Evolutionary conservation across 1,140 invertebrate genomes (phyloP).

Genomic region (Aphaenogaster ashmeadi): DNA sequence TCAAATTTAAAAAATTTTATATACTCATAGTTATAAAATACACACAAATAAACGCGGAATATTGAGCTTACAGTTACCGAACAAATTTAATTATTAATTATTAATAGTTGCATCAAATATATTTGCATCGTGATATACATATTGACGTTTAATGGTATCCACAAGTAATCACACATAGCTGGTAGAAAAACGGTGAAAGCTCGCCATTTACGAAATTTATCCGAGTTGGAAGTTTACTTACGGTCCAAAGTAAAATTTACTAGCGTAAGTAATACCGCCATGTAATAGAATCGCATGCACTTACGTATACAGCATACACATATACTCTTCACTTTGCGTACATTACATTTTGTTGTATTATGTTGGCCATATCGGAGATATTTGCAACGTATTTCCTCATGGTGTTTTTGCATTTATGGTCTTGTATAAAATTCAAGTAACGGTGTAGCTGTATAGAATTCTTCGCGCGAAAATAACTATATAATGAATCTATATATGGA

Average conservation of each 20-base stretch:
- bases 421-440: constrained; percentile 26
- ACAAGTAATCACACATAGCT: not conserved
- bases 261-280: constrained; percentile 42
- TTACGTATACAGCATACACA: constrained; percentile 28
- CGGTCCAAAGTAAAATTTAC: constrained; percentile 68
- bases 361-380: constrained; percentile 42
- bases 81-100: not conserved
- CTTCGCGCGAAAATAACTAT: not conserved
- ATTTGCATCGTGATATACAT: not conserved
- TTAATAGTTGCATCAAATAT: constrained; percentile 22
- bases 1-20: not conserved
- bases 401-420: not conserved
- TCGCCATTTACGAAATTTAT: constrained; percentile 58
- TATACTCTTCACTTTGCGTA: constrained; percentile 19
- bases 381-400: constrained; percentile 60
- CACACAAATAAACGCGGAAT: not conserved
- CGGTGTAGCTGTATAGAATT: not conserved
- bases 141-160: not conserved
- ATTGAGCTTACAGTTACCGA: constrained; percentile 5
- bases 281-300: constrained; percentile 67
- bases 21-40: not conserved
- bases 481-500: not conserved
- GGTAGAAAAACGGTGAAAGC: not conserved
- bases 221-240: constrained; percentile 50
- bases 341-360: constrained; percentile 52